Evolutionary conservation across 2,888 invertebrate genomes (phyloP), one percentile per base, ranked within the genome.

Genomic region (Aromia moschata): DNA sequence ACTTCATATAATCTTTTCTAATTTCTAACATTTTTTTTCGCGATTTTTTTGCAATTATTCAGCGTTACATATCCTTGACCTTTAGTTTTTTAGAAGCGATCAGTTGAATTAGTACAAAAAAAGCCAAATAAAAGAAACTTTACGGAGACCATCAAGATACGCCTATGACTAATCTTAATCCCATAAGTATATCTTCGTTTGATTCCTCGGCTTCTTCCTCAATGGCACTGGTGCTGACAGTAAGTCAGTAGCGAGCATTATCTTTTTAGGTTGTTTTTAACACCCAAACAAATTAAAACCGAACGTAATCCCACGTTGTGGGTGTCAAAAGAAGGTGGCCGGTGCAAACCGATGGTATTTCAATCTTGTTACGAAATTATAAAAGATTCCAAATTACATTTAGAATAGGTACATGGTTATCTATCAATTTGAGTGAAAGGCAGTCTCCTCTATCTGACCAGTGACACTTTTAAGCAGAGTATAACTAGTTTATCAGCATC

Each of bases 361-460:
- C 11, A 17, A 43, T 43, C n/a, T n/a, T 25, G 25, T 43, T 43
- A 20, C 12, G 20, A 43, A 43, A 20, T 43, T 33, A 7, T 33
- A 46, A 12, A 9, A 30, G 16, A 15, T 10, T 12, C 18, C 30
- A 31, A 14, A 30, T 15, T 45, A 31, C n/a, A 46, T 11, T 14
- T 33, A 11, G 33, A 37, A 16, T 12, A 14, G 10, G 14, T 9
- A 17, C 16, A 17, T 10, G 17, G 11, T 11, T n/a, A 25, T 43
- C 18, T 25, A 11, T 46, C 46, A 11, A 18, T 33, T 36, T 38
- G 12, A 38, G 49, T 49, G 49, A 49, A 49, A 38, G 49, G 47
- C n/a, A 37, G 33, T 47, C 43, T 12, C 25, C 43, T 25, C 10
- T 33, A 43, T 16, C 9, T 43, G 43, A 43, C 16, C 20, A 16